These are phyloP conservation scores for Agrilus cyanescens DNA, from an alignment of 2,888 invertebrate genomes.

Conservation along the genomic window DNA sequence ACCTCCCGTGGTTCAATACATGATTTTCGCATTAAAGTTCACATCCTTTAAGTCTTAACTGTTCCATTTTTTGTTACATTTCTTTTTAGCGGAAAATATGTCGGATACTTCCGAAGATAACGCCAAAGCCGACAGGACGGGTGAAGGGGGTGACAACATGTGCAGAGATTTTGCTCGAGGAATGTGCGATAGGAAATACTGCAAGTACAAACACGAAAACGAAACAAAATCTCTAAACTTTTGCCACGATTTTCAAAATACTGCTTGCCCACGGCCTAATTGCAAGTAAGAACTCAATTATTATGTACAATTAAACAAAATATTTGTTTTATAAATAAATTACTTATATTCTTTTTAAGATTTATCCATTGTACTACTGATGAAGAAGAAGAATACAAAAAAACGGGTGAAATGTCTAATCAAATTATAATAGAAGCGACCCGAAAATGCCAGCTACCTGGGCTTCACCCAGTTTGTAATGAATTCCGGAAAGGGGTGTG, in stretches of 20 bases:
- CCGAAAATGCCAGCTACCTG: constrained; percentile 34
- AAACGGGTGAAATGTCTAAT: constrained; percentile 58
- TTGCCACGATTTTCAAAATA: constrained; percentile 62
- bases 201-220: constrained; percentile 42
- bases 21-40: not conserved
- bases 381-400: constrained; percentile 63
- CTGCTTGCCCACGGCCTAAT: constrained; percentile 56
- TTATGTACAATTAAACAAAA: not conserved
- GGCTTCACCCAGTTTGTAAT: constrained; percentile 37
- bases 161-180: constrained; percentile 49
- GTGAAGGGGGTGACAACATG: constrained; percentile 29
- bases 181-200: constrained; percentile 42
- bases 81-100: constrained; percentile 19
- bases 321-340: not conserved
- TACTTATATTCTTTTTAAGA: constrained; percentile 28
- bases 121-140: constrained; percentile 21
- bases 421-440: constrained; percentile 37
- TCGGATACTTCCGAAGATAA: constrained; percentile 30
- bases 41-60: not conserved
- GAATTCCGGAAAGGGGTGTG: constrained; percentile 41
- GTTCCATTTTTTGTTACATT: constrained; percentile 12
- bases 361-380: constrained; percentile 68
- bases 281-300: constrained; percentile 39
- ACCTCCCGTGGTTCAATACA: too few species aligned
- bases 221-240: constrained; percentile 36